Evolutionary conservation across 2,113 vertebrate genomes (phyloP), one percentile per base, ranked within the genome.

Genomic region (Oenanthe melanoleuca): DNA sequence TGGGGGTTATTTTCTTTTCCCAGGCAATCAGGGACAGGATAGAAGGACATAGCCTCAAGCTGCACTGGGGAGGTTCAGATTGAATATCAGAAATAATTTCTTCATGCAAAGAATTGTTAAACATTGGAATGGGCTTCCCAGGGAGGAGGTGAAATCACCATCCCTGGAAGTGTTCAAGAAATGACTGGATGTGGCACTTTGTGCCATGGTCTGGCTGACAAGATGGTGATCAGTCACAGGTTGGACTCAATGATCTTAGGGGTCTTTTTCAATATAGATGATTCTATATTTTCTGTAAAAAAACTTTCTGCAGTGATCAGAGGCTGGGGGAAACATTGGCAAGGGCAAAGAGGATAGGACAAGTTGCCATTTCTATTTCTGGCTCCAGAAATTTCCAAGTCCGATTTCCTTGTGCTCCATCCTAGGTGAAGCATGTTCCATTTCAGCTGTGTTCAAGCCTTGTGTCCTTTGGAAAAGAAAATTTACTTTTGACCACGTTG

Each of bases 101-200:
- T 50, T 88, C 5, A 6, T 33, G 28, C 15, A 23, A 18, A 38
- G 22, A 19, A 28, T 24, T 59, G 10, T n/a, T 88, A 45, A 66
- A 17, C 10, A 44, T 52, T 50, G 31, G 23, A 73, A 59, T 24
- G 12, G 22, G 10, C 59, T 73, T 12, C 19, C 26, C 26, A 24
- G 26, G 37, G 26, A 55, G 7, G 24, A 40, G 45, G 17, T 60
- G 12, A 9, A 55, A 2, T 23, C 47, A 26, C 12, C 25, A 49
- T 22, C 17, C 12, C 14, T 34, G 49, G 24, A 37, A 61, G 25
- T 28, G 47, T 12, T 49, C 31, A 26, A 22, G 47, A 61, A 61
- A 31, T 0, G 0, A 67, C 21, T n/a, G 61, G 20, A 55, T 29
- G 31, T 26, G 28, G 21, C 25, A 19, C 5, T 69, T 60, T 13